Evolutionary conservation across 2,888 invertebrate genomes (phyloP).

Genomic region (Lasioglossum villosulum): DNA sequence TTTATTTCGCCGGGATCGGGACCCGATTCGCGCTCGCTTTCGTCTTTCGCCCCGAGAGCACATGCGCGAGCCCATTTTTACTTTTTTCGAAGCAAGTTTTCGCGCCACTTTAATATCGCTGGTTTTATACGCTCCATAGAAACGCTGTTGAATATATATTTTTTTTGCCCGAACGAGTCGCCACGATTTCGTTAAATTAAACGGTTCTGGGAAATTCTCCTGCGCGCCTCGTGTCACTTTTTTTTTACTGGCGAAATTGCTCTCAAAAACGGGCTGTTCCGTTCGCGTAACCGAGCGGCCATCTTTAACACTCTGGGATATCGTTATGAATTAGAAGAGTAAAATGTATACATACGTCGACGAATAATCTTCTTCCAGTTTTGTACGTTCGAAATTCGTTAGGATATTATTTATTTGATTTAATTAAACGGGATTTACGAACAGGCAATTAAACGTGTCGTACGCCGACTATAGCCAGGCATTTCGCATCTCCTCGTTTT

Average conservation of each 20-base stretch:
- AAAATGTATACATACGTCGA: not conserved
- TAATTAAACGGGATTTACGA: not conserved
- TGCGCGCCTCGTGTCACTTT: not conserved
- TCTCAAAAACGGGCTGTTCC: not conserved
- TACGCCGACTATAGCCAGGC: not conserved
- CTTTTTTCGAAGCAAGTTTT: slow-evolving; percentile 27
- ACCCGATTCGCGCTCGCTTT: slow-evolving; percentile 47
- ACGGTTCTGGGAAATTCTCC: not conserved
- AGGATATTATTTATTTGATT: not conserved
- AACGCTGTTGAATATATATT: not conserved
- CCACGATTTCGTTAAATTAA: not conserved
- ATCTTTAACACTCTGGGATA: slow-evolving; percentile 6
- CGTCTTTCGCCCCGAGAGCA: slow-evolving; percentile 9
- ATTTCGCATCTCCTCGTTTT: not conserved
- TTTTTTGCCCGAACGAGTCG: not conserved
- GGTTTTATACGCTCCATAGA: not conserved
- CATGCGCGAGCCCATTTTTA: slow-evolving; percentile 30
- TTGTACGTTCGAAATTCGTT: not conserved
- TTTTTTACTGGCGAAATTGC: not conserved
- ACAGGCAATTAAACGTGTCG: not conserved
- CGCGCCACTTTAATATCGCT: slow-evolving; percentile 41
- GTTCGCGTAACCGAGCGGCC: slow-evolving; percentile 2
- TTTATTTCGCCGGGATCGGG: slow-evolving; percentile 33
- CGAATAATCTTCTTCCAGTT: not conserved
- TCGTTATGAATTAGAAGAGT: not conserved